A percentile compares a stretch with the other conserved stretches of the same genome.
Conservation (phyloP, 2,888 invertebrate species). For the Drosophila histrio region DNA sequence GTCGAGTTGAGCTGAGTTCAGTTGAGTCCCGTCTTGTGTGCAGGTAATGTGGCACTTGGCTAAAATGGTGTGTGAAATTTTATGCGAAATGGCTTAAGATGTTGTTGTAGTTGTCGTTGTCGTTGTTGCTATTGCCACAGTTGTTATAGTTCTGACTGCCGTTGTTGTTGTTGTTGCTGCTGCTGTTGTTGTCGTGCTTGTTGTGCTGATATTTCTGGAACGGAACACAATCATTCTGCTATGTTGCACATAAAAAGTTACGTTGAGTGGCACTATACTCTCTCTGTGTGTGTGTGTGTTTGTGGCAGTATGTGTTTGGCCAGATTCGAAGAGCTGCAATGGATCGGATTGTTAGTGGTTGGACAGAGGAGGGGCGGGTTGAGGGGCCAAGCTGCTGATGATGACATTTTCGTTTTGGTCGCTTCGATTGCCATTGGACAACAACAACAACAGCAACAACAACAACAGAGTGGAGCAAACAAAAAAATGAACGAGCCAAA, state of each 20-base stretch:
- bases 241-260: slow-evolving; percentile 79
- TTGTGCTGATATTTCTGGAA: slow-evolving; percentile 80
- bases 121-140: slow-evolving; percentile 15
- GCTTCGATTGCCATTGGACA: slow-evolving; percentile 62
- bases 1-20: slow-evolving; percentile 46
- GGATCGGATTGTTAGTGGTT: slow-evolving; percentile 45
- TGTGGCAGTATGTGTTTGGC: slow-evolving; percentile 21
- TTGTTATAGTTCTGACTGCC: slow-evolving; percentile 26
- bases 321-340: slow-evolving; percentile 52
- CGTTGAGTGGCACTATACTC: slow-evolving; percentile 73
- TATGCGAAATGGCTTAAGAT: slow-evolving; percentile 80
- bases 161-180: slow-evolving; percentile 31
- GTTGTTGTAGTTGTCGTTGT: slow-evolving; percentile 36
- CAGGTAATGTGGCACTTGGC: slow-evolving; percentile 82
- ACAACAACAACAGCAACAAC: no score
- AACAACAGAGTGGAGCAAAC: neutral
- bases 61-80: slow-evolving; percentile 82
- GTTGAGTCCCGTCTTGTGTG: slow-evolving; percentile 78
- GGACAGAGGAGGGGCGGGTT: neutral
- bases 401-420: slow-evolving; percentile 75
- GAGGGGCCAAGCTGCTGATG: slow-evolving; percentile 68
- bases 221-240: slow-evolving; percentile 79
- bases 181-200: slow-evolving; percentile 61
- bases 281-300: neutral
- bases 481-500: slow-evolving; percentile 43